Evolutionary conservation across 2,797 vertebrate genomes (phyloP), one percentile per base, ranked within the genome.

Genomic region (Vireo griseus): DNA sequence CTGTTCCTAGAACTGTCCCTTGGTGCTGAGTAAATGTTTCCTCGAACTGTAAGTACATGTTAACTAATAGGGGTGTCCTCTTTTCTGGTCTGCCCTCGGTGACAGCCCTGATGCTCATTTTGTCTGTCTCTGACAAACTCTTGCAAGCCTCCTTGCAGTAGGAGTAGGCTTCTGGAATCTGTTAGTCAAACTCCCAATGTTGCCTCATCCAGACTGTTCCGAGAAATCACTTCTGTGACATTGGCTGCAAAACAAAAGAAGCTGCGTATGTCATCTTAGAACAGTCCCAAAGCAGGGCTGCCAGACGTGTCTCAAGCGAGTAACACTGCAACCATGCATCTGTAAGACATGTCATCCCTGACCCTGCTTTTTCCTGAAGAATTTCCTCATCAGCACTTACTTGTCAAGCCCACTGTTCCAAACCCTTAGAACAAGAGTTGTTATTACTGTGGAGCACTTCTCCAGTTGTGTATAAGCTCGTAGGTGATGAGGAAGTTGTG

Each of bases 161-260:
- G 93, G 84, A 95, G 55, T 50, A 50, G 29, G 25, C 68, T 91
- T 62, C 87, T 80, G 94, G 93, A 89, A 89, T 86, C 81, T 84
- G 67, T 90, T 93, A 88, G 71, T 91, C 71, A 75, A 50, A 84
- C 52, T 80, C 65, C 55, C n/a, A 24, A 2, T 0, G 0, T 31
- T 74, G 78, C 28, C 69, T 95, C 66, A 50, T 50, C 62, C 72
- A 66, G 35, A 61, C 73, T 78, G 66, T 85, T 86, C 58, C 13
- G 47, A 74, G 83, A 86, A 92, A 89, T 86, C 48, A 8, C 31
- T 93, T 62, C 21, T 83, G 82, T 47, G 57, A 25, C 67, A 13
- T 31, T 80, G 80, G 37, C 86, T 90, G 65, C 33, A 48, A 52
- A 81, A 61, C 57, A 55, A 44, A 73, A 83, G 75, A 10, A 92